These are phyloP conservation scores for Rallus crepitans DNA, from an alignment of 2,797 vertebrate genomes.

Conservation along the genomic window DNA sequence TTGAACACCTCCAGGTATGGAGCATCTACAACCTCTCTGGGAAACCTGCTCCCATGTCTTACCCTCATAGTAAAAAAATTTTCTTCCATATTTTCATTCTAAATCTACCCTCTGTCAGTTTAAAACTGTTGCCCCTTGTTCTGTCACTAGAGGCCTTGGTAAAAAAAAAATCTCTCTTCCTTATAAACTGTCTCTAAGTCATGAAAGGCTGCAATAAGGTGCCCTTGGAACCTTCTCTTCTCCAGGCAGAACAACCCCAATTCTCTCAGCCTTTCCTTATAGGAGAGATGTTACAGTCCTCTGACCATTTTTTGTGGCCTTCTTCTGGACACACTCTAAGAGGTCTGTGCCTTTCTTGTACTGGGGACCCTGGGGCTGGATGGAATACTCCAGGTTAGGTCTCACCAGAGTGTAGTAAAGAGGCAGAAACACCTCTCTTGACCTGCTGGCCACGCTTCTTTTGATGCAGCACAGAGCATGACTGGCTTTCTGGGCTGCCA, in stretches of 20 bases:
- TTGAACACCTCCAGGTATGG: too few relatives aligned
- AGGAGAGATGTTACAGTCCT: background rate
- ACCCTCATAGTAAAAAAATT: background rate
- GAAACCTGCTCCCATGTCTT: too few relatives aligned
- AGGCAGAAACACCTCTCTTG: background rate
- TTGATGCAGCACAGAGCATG: background rate
- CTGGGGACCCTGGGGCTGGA: too few relatives aligned
- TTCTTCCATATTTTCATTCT: background rate
- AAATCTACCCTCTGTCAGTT: background rate
- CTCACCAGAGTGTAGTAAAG: background rate
- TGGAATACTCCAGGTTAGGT: background rate
- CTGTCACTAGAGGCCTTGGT: background rate
- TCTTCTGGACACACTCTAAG: background rate
- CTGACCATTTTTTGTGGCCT: background rate
- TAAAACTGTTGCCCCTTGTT: background rate
- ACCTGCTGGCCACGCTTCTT: background rate
- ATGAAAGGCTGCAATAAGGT: background rate
- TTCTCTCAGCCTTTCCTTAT: background rate
- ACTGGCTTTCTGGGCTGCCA: background rate
- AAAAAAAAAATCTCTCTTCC: background rate
- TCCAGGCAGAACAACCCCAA: background rate
- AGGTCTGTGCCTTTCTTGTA: background rate
- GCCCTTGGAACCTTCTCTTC: background rate
- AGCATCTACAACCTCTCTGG: too few relatives aligned
- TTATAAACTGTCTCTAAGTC: background rate